Evolutionary conservation across 2,888 invertebrate genomes (phyloP).

Genomic region (Drosophila macrospina): DNA sequence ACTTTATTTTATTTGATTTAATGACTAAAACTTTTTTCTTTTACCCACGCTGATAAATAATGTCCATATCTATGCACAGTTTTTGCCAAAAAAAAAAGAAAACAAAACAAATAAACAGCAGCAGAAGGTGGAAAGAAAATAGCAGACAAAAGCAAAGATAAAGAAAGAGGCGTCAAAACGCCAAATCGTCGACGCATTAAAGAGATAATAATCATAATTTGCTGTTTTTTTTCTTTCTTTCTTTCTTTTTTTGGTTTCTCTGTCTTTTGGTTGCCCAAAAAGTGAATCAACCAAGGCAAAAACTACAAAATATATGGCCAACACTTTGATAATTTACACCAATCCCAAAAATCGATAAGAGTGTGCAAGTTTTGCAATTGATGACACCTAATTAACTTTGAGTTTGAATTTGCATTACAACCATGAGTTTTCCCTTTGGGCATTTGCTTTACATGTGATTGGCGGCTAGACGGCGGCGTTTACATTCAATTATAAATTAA

Average conservation of each 20-base stretch:
- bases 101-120: background rate
- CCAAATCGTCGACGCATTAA: conserved; percentile 48
- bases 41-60: conserved; percentile 71
- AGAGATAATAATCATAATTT: conserved; percentile 50
- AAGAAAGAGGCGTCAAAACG: conserved; percentile 48
- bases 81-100: conserved; percentile 32
- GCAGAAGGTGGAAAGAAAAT: background rate
- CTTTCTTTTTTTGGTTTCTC: conserved; percentile 14
- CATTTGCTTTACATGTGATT: conserved; percentile 49
- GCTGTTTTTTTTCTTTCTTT: conserved; percentile 3
- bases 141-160: conserved; percentile 13
- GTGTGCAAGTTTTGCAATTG: conserved; percentile 31
- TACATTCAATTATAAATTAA: conserved; percentile 69
- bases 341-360: conserved; percentile 18
- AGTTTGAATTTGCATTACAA: conserved; percentile 23
- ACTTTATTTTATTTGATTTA: conserved; percentile 57
- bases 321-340: conserved; percentile 24
- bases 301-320: conserved; percentile 9
- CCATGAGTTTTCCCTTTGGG: conserved; percentile 26
- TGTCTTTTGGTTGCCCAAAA: conserved; percentile 7
- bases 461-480: conserved; percentile 49
- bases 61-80: conserved; percentile 58
- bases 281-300: conserved; percentile 19
- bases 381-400: conserved; percentile 42
- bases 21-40: conserved; percentile 41